Evolutionary conservation across 2,888 invertebrate species (phyloP).

Genomic region (Diarsia mendica): DNA sequence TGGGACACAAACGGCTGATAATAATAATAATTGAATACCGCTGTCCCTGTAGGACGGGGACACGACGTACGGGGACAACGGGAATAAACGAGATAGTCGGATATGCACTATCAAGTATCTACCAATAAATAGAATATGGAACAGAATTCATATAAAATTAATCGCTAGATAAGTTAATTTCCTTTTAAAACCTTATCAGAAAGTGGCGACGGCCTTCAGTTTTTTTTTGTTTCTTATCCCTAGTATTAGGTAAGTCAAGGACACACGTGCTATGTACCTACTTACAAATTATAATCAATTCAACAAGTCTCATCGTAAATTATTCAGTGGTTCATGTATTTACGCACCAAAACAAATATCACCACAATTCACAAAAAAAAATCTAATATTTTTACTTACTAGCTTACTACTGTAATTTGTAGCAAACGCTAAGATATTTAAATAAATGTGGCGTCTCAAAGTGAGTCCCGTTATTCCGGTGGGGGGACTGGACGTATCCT

Average conservation of each 20-base stretch:
- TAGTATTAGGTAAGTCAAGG: not conserved
- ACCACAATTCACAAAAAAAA: too few relatives aligned
- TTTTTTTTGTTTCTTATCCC: not conserved
- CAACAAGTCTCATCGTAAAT: not conserved
- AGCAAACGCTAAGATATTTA: too few relatives aligned
- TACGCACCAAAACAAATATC: too few relatives aligned
- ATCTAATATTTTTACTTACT: too few relatives aligned
- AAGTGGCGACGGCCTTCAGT: not conserved
- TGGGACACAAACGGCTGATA: too few relatives aligned
- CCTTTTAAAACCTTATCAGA: constrained; percentile 8
- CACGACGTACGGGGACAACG: too few relatives aligned
- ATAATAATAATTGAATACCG: too few relatives aligned
- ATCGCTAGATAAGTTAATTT: constrained; percentile 10
- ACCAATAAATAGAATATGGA: not conserved
- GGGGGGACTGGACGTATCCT: not conserved
- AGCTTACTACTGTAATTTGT: too few relatives aligned
- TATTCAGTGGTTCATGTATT: not conserved
- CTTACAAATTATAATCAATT: not conserved
- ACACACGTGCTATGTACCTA: too few relatives aligned
- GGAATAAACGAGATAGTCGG: too few relatives aligned
- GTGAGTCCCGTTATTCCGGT: not conserved
- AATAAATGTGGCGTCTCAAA: not conserved
- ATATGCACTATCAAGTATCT: constrained; percentile 11
- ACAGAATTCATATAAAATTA: not conserved
- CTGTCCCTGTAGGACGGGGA: too few relatives aligned